Evolutionary conservation across 2,797 vertebrate species (phyloP).

Genomic region (Anomalospiza imberbis): DNA sequence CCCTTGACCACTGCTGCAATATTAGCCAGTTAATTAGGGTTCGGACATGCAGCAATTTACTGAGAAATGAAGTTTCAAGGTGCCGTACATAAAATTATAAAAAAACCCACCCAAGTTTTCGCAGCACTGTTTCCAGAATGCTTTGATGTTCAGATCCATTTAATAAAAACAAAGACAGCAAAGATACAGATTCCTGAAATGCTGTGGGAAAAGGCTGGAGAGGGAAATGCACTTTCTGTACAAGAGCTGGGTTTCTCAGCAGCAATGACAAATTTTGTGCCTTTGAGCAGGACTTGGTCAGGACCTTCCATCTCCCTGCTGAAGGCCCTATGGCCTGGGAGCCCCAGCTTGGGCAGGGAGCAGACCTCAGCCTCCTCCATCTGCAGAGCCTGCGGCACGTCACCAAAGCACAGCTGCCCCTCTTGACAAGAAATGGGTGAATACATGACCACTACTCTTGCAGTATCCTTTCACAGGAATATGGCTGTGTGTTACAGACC

Average conservation of each 20-base stretch:
- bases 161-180: neutral
- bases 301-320: neutral
- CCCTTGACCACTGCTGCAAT: constrained; percentile 14
- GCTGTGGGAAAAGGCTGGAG: neutral
- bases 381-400: rapidly evolving
- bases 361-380: neutral
- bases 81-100: neutral
- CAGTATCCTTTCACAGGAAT: neutral
- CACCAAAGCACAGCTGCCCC: rapidly evolving
- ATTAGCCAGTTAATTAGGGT: neutral
- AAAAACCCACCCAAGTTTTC: neutral
- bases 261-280: neutral
- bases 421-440: neutral
- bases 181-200: neutral
- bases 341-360: neutral
- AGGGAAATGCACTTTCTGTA: neutral
- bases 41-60: neutral
- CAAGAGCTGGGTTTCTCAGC: neutral
- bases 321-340: neutral
- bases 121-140: neutral
- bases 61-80: neutral
- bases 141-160: neutral
- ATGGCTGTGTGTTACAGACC: rapidly evolving
- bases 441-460: rapidly evolving
- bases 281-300: rapidly evolving